Conservation (phyloP, 2,797 vertebrate genomes). For the Sitta carolinensis region DNA sequence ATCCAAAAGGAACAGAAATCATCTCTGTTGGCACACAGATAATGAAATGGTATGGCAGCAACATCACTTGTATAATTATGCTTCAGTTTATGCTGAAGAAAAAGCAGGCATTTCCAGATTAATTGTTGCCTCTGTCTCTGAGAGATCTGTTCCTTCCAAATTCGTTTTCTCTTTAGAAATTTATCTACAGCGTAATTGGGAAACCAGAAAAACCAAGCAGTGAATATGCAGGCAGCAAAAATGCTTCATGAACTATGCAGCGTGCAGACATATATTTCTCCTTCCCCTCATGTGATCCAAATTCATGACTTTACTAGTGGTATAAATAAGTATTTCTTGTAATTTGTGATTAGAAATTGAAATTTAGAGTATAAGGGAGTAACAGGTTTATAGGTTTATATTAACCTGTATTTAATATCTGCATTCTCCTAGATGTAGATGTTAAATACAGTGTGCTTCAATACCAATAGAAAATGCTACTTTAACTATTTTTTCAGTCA, state of each 20-base stretch:
- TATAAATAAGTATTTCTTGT: not conserved
- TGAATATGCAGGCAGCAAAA: not conserved
- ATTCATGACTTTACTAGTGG: not conserved
- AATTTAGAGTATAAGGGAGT: not conserved
- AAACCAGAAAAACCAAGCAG: not conserved
- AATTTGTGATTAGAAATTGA: not conserved
- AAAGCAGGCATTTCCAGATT: conserved; percentile 4
- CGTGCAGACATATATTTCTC: not conserved
- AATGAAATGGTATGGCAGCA: not conserved
- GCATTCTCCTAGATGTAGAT: not conserved
- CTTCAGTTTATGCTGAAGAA: not conserved
- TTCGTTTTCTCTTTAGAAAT: conserved; percentile 3
- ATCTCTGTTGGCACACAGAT: not conserved
- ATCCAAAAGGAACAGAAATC: not conserved
- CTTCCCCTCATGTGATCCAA: not conserved
- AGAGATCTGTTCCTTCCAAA: not conserved
- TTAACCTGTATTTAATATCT: not conserved
- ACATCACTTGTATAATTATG: conserved; percentile 12
- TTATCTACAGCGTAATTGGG: not conserved
- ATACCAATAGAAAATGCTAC: not conserved
- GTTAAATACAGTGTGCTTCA: not conserved
- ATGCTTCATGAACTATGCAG: not conserved
- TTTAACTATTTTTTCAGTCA: not conserved
- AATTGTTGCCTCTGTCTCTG: conserved; percentile 17
- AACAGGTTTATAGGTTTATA: not conserved